These are phyloP conservation scores for Drosophila heteroneura DNA, from an alignment of 2,888 invertebrate genomes.

Conservation along the genomic window DNA sequence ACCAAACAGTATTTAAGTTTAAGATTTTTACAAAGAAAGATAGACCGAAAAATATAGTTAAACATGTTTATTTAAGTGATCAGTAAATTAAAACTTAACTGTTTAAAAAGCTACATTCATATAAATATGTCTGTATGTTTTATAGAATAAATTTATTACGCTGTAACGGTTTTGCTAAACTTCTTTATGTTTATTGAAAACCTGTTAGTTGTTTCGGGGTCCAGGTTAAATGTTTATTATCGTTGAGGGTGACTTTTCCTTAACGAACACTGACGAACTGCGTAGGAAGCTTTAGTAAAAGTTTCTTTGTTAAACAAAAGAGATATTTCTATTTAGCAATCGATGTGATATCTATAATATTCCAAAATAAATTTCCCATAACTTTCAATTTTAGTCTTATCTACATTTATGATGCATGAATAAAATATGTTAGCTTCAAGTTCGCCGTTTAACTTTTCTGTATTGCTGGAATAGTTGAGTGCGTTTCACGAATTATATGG, in stretches of 20 bases:
- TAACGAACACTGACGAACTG: background rate
- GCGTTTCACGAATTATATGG: slow-evolving; percentile 6
- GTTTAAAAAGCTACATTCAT: background rate
- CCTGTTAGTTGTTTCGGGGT: background rate
- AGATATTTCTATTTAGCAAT: background rate
- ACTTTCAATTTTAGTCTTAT: background rate
- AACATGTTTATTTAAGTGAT: background rate
- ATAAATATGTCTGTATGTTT: background rate
- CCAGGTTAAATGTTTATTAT: background rate
- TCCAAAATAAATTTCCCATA: background rate
- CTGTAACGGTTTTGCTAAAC: background rate
- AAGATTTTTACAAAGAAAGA: background rate
- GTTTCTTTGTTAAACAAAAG: background rate
- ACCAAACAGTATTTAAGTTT: background rate
- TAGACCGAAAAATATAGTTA: background rate
- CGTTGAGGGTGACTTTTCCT: background rate
- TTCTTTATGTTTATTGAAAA: background rate
- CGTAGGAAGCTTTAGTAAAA: background rate
- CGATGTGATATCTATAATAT: background rate
- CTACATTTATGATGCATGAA: slow-evolving; percentile 7
- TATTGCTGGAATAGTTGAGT: background rate
- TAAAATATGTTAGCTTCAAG: slow-evolving; percentile 6
- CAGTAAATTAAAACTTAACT: too few species aligned
- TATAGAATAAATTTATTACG: background rate
- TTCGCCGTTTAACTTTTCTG: slow-evolving; percentile 9